Evolutionary conservation across 2,113 vertebrate genomes (phyloP), one percentile per base, ranked within the genome.

Genomic region (Cyanoliseus patagonus): DNA sequence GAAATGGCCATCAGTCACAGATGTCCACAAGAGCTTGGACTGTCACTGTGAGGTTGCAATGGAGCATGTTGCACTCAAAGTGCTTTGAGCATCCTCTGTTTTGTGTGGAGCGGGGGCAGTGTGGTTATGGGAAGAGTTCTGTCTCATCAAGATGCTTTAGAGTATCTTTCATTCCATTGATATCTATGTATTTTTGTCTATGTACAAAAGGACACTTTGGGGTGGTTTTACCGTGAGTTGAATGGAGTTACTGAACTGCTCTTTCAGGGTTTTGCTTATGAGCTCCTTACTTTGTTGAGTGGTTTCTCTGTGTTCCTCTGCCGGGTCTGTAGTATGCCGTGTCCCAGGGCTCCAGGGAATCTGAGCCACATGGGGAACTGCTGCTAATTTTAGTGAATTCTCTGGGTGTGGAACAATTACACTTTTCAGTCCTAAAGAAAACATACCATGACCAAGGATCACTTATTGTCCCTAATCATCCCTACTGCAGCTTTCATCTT

Each of bases 251-350:
- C 39, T 74, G 41, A 51, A 19, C 17, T 55, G 28, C 2, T 10
- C 52, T 74, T 55, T 47, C 10, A 13, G 7, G 27, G 35, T 77
- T 74, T 88, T 62, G 61, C 30, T 3, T 15, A 0, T 15, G 27
- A 44, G 8, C 33, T 83, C 22, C 39, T 77, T n/a, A 20, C 30
- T 73, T 44, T 2, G 3, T 19, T 39, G 63, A 63, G 67, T 22
- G 4, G 4, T 83, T 84, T 77, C 44, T 57, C 14, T 28, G 42
- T 27, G 25, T 31, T 93, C 49, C 28, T 62, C 30, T 49, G 46
- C 4, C 1, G 24, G 63, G 13, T 1, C 13, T 4, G 24, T 10
- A 11, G 39, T 22, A 1, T 33, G 41, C 1, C 0, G 23, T 17
- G 23, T 59, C 59, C 20, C 22, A 20, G 49, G 35, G 63, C 82